Conservation (phyloP, 2,113 vertebrate species). For the Oreocharis arfaki region DNA sequence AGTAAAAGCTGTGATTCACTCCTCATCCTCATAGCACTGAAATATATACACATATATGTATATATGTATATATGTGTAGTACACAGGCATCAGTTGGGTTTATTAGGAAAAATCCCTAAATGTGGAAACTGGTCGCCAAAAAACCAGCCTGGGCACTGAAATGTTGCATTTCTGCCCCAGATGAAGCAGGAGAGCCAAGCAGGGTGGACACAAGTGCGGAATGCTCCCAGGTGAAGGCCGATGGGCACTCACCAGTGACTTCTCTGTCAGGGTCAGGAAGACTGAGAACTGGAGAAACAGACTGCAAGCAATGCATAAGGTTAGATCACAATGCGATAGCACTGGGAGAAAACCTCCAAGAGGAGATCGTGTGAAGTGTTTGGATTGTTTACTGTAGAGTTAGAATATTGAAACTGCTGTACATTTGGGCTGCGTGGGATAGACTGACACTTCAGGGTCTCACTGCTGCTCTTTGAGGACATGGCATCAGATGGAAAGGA, state of each 20-base stretch:
- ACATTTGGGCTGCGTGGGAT: not conserved
- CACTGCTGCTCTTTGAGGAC: not conserved
- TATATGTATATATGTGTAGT: accelerated
- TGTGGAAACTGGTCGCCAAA: not conserved
- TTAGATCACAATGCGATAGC: not conserved
- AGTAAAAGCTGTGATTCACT: not conserved
- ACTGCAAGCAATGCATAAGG: not conserved
- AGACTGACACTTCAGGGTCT: not conserved
- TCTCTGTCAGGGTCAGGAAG: not conserved
- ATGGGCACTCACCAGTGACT: not conserved
- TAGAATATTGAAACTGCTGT: not conserved
- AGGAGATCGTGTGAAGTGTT: not conserved
- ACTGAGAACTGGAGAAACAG: not conserved
- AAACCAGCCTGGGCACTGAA: not conserved
- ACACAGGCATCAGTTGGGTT: not conserved
- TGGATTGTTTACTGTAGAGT: not conserved
- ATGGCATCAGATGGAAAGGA: not conserved
- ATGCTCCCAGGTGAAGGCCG: not conserved
- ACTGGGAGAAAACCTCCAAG: not conserved
- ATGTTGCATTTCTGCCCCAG: not conserved
- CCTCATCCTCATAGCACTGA: not conserved
- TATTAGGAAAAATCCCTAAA: not conserved
- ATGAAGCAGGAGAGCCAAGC: not conserved
- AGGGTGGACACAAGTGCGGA: not conserved
- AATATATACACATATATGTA: not conserved